A percentile compares a stretch with the other conserved stretches of the same genome.
Evolutionary conservation across 2,113 vertebrate species (phyloP).

Genomic region (Morone saxatilis): DNA sequence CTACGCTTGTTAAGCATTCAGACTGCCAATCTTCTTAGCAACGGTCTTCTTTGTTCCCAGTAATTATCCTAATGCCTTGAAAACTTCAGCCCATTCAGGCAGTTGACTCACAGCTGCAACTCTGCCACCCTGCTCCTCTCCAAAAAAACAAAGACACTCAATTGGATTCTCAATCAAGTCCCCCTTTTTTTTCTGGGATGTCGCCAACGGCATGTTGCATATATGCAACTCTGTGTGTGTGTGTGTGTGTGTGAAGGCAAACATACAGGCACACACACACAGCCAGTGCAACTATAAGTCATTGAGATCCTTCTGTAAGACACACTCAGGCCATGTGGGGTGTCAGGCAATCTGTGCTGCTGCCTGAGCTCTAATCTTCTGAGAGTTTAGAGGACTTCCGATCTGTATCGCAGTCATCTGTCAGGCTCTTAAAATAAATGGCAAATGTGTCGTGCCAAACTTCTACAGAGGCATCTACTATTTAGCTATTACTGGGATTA

Average conservation of each 20-base stretch:
- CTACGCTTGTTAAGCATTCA: not conserved
- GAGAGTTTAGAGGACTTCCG: conserved; percentile 20
- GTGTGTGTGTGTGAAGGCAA: not conserved
- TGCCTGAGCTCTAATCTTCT: conserved; percentile 46
- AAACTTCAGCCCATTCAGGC: conserved; percentile 22
- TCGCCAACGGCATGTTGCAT: conserved; percentile 17
- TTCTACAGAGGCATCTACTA: not conserved
- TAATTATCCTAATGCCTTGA: conserved; percentile 24
- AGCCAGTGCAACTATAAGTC: not conserved
- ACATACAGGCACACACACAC: not conserved
- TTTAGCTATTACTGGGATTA: conserved; percentile 2
- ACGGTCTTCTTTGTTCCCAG: conserved; percentile 20
- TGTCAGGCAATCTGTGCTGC: conserved; percentile 46
- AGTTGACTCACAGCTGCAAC: conserved; percentile 68
- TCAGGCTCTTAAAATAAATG: conserved; percentile 20
- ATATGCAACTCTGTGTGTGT: not conserved
- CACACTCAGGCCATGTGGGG: conserved; percentile 23
- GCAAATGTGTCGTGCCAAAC: not conserved
- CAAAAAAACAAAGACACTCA: conserved; percentile 1
- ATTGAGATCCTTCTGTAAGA: conserved; percentile 24
- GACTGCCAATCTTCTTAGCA: not conserved
- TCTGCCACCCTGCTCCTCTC: conserved; percentile 13
- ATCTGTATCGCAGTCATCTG: conserved; percentile 31
- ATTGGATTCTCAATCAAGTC: conserved; percentile 7
- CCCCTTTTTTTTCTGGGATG: not conserved